A percentile compares a stretch with the other conserved stretches of the same genome.
Evolutionary conservation across 2,113 vertebrate genomes (phyloP).

Genomic region (Cephalophus harveyi): DNA sequence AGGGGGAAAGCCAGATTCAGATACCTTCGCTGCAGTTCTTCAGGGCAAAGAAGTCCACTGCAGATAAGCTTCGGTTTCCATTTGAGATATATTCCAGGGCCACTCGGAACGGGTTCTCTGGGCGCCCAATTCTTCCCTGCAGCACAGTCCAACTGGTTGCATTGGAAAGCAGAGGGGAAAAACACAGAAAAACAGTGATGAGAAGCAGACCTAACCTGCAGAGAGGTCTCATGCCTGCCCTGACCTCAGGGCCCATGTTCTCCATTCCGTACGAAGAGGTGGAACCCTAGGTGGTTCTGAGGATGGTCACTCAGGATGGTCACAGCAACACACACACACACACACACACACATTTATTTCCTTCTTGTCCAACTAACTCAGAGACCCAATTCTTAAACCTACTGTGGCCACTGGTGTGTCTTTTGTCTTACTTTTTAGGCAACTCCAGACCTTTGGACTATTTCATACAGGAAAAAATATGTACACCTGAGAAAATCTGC

Average conservation of each 20-base stretch:
- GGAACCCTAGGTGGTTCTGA: not conserved
- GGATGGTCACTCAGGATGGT: not conserved
- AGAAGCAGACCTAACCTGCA: constrained; percentile 53
- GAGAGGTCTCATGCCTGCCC: not conserved
- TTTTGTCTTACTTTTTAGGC: not conserved
- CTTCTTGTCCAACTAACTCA: not conserved
- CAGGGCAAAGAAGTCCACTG: constrained; percentile 83
- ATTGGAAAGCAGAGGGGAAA: constrained; percentile 42
- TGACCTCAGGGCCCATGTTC: not conserved
- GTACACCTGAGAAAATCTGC: not conserved
- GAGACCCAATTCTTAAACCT: not conserved
- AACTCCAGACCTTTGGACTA: not conserved
- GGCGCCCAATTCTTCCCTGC: constrained; percentile 79
- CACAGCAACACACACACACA: not conserved
- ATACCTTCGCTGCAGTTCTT: constrained; percentile 87
- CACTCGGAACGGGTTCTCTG: constrained; percentile 82
- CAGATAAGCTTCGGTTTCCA: constrained; percentile 76
- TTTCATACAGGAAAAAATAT: not conserved
- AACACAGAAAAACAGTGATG: constrained; percentile 68
- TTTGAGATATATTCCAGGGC: constrained; percentile 80
- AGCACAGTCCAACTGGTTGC: constrained; percentile 84
- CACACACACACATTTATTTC: not conserved
- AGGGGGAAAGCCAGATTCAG: not conserved
- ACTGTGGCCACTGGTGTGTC: not conserved
- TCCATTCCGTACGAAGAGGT: not conserved